These are phyloP conservation scores for Halcyon leucocephala DNA, from an alignment of 2,797 vertebrate species.

Conservation along the genomic window DNA sequence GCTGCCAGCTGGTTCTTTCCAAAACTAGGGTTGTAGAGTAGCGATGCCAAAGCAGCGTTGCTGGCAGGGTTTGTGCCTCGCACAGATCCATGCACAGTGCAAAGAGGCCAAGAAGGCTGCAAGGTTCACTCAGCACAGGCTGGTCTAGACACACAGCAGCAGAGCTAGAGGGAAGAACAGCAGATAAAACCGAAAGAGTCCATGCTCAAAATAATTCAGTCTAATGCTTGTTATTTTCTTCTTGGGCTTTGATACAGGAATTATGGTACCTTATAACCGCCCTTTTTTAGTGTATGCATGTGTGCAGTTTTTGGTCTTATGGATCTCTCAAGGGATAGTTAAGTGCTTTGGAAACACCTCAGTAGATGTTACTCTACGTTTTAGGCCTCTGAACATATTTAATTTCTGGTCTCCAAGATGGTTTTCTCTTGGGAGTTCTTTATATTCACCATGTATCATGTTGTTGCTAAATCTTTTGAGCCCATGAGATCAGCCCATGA, in stretches of 20 bases:
- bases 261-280: not conserved
- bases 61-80: not conserved
- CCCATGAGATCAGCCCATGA: not conserved
- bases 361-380: not conserved
- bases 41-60: not conserved
- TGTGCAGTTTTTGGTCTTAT: not conserved
- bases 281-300: not conserved
- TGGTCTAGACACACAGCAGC: not conserved
- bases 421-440: not conserved
- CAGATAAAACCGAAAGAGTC: not conserved
- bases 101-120: not conserved
- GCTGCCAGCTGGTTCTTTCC: not conserved
- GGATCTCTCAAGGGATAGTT: not conserved
- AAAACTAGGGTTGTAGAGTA: not conserved
- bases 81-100: fast-evolving
- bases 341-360: not conserved
- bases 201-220: not conserved
- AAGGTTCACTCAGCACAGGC: not conserved
- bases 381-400: not conserved
- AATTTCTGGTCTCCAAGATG: not conserved
- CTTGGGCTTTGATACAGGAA: not conserved
- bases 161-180: not conserved
- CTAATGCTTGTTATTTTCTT: not conserved
- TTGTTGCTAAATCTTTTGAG: not conserved
- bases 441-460: not conserved